A percentile compares a stretch with the other conserved stretches of the same genome.
These are phyloP conservation scores for Herpetotheres cachinnans DNA, from an alignment of 2,113 vertebrate genomes.

Conservation along the genomic window DNA sequence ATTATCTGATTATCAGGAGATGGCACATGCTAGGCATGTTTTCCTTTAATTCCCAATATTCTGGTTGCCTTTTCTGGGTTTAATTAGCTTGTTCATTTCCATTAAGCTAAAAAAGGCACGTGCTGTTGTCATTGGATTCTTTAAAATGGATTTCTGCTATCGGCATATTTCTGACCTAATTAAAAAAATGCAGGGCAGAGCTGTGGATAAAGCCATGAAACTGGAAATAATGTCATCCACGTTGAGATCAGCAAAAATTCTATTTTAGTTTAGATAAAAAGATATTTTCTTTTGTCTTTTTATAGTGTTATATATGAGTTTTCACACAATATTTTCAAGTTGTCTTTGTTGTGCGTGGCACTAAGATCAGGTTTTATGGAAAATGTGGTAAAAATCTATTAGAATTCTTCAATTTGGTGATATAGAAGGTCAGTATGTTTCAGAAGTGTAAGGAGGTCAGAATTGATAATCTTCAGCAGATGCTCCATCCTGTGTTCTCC, in stretches of 20 bases:
- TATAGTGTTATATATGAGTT: neutral
- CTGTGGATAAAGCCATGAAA: constrained; percentile 44
- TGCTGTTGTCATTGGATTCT: constrained; percentile 48
- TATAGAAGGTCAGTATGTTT: neutral
- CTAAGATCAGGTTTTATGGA: neutral
- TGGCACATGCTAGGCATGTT: neutral
- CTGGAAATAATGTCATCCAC: constrained; percentile 42
- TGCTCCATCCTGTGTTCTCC: neutral
- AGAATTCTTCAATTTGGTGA: neutral
- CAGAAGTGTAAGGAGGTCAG: neutral
- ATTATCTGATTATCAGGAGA: neutral
- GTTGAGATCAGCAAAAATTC: neutral
- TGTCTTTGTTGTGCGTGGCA: neutral
- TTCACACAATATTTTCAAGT: neutral
- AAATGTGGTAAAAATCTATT: neutral
- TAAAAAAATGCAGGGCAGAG: constrained; percentile 32
- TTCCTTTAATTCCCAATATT: constrained; percentile 28
- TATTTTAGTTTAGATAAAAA: neutral
- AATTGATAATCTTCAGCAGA: neutral
- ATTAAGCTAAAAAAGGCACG: constrained; percentile 40
- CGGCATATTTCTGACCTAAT: constrained; percentile 67
- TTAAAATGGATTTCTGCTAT: constrained; percentile 69
- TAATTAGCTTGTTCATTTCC: constrained; percentile 50
- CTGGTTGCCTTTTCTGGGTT: neutral
- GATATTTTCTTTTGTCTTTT: neutral